phyloP scores from a whole-genome alignment of 2,888 invertebrate species.

The Stegana nigrithorax region DNA sequence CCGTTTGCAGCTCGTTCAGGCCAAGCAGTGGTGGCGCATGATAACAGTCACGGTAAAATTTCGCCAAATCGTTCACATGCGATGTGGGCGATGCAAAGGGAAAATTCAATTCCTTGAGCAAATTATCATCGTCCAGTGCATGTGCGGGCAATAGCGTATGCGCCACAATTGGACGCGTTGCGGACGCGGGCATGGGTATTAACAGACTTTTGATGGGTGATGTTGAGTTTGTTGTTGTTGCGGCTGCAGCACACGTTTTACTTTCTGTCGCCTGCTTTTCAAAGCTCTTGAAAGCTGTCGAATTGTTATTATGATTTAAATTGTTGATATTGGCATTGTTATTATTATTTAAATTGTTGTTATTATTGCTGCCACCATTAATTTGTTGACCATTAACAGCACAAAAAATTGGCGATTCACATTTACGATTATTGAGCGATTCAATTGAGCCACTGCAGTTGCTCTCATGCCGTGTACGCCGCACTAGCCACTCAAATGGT shows the following conservation, averaged over 20 bases:
- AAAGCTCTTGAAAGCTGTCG: conserved; percentile 55
- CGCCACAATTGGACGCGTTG: conserved; percentile 38
- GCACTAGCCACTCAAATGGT: conserved; percentile 74
- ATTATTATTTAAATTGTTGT: conserved; percentile 36
- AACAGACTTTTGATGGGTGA: conserved; percentile 64
- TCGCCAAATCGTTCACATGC: conserved; percentile 68
- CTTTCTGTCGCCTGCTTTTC: conserved; percentile 43
- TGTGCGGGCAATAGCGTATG: conserved; percentile 31
- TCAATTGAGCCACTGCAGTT: conserved; percentile 52
- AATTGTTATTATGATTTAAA: conserved; percentile 53
- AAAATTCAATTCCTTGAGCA: conserved; percentile 68
- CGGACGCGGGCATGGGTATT: conserved; percentile 46
- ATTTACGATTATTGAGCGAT: conserved; percentile 54
- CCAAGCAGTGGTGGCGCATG: conserved; percentile 66
- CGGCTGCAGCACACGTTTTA: conserved; percentile 10
- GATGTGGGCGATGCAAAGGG: conserved; percentile 68
- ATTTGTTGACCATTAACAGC: conserved; percentile 35
- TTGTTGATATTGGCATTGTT: conserved; percentile 40
- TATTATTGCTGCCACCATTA: conserved; percentile 34
- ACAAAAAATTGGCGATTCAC: conserved; percentile 40
- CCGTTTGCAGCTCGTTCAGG: conserved; percentile 50
- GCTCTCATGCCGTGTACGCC: conserved; percentile 57
- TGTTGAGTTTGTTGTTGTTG: conserved; percentile 23
- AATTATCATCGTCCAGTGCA: conserved; percentile 64
- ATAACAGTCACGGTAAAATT: conserved; percentile 69